A percentile compares a stretch with the other conserved stretches of the same genome.
Conservation (phyloP, 2,888 invertebrate genomes). For the Caenorhabditis sp. region DNA sequence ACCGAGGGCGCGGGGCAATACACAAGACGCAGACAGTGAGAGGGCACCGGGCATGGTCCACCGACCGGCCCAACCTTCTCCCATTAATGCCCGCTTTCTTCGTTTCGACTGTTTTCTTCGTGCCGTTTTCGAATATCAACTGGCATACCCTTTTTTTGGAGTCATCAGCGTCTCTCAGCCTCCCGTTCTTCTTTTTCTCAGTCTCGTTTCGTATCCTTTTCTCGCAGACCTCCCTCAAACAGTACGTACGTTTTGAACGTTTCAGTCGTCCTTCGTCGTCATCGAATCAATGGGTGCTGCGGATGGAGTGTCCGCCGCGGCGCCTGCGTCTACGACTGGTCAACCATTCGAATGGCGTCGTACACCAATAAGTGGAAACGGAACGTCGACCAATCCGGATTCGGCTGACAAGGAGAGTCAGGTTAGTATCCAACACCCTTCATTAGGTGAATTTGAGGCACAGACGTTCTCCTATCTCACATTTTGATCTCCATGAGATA, state of each 20-base stretch:
- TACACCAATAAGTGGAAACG: conserved; percentile 11
- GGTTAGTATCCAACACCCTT: neutral
- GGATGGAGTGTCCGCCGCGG: conserved; percentile 11
- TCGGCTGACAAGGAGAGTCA: neutral
- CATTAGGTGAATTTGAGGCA: neutral
- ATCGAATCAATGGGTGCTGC: conserved; percentile 10
- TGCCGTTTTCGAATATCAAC: neutral
- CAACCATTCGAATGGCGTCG: conserved; percentile 7
- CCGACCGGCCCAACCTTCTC: neutral
- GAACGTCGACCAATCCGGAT: neutral
- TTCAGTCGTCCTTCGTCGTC: neutral
- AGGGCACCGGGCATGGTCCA: neutral
- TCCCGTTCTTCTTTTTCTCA: neutral
- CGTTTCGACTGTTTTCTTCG: neutral
- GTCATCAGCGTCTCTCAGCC: neutral
- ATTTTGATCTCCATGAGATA: neutral
- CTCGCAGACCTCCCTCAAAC: neutral
- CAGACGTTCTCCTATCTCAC: neutral
- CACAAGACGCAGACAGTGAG: neutral
- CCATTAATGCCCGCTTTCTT: neutral
- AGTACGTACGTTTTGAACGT: neutral
- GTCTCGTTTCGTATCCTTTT: neutral
- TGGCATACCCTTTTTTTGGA: neutral
- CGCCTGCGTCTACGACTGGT: neutral
- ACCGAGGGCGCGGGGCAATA: too few relatives aligned